These are phyloP conservation scores for Aphodius granarius DNA, from an alignment of 2,888 invertebrate genomes.

Conservation along the genomic window DNA sequence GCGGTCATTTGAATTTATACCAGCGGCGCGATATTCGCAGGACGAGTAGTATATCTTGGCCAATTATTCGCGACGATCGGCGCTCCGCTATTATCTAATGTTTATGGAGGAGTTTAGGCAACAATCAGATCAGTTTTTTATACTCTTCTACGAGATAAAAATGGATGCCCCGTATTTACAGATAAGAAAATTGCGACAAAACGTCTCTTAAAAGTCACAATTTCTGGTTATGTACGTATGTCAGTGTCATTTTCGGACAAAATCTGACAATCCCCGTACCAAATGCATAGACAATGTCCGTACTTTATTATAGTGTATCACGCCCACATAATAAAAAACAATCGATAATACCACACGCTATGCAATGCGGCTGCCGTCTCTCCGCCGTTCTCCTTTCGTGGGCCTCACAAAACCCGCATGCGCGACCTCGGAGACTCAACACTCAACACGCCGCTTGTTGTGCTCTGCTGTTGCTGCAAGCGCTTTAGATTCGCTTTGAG, in stretches of 20 bases:
- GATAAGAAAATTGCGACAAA: not conserved
- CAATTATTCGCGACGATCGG: slow-evolving; percentile 27
- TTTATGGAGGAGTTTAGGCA: slow-evolving; percentile 20
- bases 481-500: slow-evolving; percentile 13
- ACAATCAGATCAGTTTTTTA: slow-evolving; percentile 3
- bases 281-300: slow-evolving; percentile 1
- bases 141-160: slow-evolving; percentile 1
- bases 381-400: slow-evolving; percentile 47
- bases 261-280: slow-evolving; percentile 8
- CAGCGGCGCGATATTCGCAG: slow-evolving; percentile 36
- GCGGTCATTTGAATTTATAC: slow-evolving; percentile 41
- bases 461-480: slow-evolving; percentile 23
- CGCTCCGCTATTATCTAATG: slow-evolving; percentile 17
- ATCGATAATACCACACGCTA: slow-evolving; percentile 39
- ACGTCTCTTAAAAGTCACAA: not conserved
- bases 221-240: not conserved
- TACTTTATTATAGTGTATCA: slow-evolving; percentile 29
- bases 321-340: slow-evolving; percentile 42
- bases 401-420: slow-evolving; percentile 46
- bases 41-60: slow-evolving; percentile 37
- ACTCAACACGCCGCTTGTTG: slow-evolving; percentile 24
- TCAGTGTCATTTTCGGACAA: not conserved
- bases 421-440: slow-evolving; percentile 52
- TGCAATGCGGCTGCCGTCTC: slow-evolving; percentile 34
- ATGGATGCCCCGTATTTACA: not conserved